Percentiles rank a stretch among this genome's conserved stretches.
Evolutionary conservation across 1,140 invertebrate genomes (phyloP).

Genomic region (Leptoteleia sp.): DNA sequence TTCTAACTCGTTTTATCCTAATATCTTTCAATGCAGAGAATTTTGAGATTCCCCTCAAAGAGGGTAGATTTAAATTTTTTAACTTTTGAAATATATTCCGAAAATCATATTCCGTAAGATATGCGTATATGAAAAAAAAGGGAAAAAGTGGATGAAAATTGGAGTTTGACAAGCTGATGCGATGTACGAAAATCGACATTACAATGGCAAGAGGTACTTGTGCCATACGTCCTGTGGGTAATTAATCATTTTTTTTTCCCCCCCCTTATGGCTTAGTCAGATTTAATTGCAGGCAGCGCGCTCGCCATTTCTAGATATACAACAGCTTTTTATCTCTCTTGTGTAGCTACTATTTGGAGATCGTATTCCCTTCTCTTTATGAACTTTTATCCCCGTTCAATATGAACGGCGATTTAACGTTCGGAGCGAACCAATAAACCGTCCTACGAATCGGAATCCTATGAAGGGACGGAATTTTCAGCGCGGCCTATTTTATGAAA

Average conservation of each 20-base stretch:
- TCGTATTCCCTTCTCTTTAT: constrained; percentile 66
- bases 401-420: constrained; percentile 72
- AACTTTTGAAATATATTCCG: too few relatives aligned
- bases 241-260: constrained; percentile 30
- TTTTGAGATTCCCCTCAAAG: too few relatives aligned
- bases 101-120: too few relatives aligned
- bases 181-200: too few relatives aligned
- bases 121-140: too few relatives aligned
- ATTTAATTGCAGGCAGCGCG: constrained; percentile 72
- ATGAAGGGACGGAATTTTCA: constrained; percentile 45
- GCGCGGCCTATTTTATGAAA: constrained; percentile 44
- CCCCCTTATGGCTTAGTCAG: constrained; percentile 66
- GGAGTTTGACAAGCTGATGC: too few relatives aligned
- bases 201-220: not conserved
- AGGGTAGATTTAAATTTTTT: too few relatives aligned
- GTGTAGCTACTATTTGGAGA: constrained; percentile 45
- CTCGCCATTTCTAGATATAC: constrained; percentile 45
- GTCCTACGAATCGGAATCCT: constrained; percentile 38
- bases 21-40: too few relatives aligned
- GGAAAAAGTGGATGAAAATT: too few relatives aligned
- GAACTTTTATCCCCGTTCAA: constrained; percentile 71
- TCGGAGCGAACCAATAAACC: constrained; percentile 68
- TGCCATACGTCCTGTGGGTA: constrained; percentile 3
- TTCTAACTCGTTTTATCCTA: too few relatives aligned
- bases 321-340: constrained; percentile 38